Base-by-base conservation (phyloP, 2,888 invertebrate species). In the Choreutis nemorana region DNA sequence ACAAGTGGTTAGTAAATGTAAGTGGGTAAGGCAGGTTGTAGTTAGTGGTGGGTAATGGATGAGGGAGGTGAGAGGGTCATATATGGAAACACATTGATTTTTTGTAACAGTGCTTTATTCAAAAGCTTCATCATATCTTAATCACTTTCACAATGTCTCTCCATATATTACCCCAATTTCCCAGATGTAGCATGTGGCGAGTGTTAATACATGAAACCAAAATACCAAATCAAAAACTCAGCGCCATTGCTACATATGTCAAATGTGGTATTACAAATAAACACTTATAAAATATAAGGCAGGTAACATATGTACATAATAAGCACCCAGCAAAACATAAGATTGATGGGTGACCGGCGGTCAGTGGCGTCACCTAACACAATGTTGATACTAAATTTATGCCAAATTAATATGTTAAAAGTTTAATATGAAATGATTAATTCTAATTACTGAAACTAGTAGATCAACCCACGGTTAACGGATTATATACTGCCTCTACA, bases 131-230 rank as follows among this genome's bases (percentile, higher is more conserved):
- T 75, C 75, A 70, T 73, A 72, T 75, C 71, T 72, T 75, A 73
- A 75, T 77, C 77, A 77, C 67, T 75, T 77, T 83, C 83, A 83
- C 83, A 83, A 83, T 83, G 83, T 83, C 82, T 79, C 83, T 83
- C 83, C 83, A 83, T 83, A 80, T 78, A 65, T 80, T 86, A 87
- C 85, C 88, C 88, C 80, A 78, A n/a, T 75, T 79, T 79, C 79
- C 77, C 79, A 79, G 56, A 79, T 80, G 79, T 79, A 79, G 79
- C 80, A 79, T 63, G 75, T 77, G 60, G 73, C 73, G 59, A 60
- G 70, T 71, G 73, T 61, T 58, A 68, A 53, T 53, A 57, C 65
- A 60, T 66, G 67, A 64, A 67, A 62, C 58, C 46, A 49, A 70
- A 65, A 63, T 63, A 67, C 61, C 63, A 60, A 62, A 64, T 44